Percentiles rank a stretch among this genome's conserved stretches.
phyloP scores from a whole-genome alignment of 1,140 invertebrate species.

The Hypsibius dujardini region DNA sequence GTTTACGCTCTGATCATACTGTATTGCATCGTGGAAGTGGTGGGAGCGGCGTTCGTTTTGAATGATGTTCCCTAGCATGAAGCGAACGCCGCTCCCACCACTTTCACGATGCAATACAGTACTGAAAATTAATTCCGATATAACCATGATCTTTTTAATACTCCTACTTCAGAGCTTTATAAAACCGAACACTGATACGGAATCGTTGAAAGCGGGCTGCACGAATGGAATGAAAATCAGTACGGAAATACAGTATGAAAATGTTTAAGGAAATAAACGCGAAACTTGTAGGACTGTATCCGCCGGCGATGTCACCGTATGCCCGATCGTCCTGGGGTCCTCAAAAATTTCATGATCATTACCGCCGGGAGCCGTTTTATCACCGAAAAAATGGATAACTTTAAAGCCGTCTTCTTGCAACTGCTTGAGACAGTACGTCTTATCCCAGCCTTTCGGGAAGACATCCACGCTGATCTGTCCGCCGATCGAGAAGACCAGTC shows the following conservation, averaged over 20 bases:
- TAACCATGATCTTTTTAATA: no score
- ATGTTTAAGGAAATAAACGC: neutral
- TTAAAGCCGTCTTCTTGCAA: conserved; percentile 51
- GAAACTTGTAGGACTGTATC: conserved; percentile 59
- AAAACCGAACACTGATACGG: no score
- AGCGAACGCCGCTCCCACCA: no score
- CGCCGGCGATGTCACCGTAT: conserved; percentile 61
- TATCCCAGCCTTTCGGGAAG: conserved; percentile 92
- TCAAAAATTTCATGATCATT: conserved; percentile 91
- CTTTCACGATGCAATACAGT: no score
- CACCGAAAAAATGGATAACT: conserved; percentile 93
- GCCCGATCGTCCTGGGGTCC: conserved; percentile 65
- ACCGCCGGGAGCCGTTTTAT: conserved; percentile 70
- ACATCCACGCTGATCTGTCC: conserved; percentile 97
- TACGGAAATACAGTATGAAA: neutral
- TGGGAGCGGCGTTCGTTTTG: no score
- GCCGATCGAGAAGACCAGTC: conserved; percentile 40
- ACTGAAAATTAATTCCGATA: no score
- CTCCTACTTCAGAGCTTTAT: no score
- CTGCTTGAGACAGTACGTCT: conserved; percentile 79
- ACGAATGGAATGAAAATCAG: neutral
- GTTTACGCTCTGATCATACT: no score
- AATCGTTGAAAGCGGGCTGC: neutral
- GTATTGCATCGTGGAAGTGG: no score
- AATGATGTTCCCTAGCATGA: no score